Percentiles rank a stretch among this genome's conserved stretches.
Evolutionary conservation across 92 coral and sea anemone species (phyloP).

Genomic region (Palythoa heliodiscus): DNA sequence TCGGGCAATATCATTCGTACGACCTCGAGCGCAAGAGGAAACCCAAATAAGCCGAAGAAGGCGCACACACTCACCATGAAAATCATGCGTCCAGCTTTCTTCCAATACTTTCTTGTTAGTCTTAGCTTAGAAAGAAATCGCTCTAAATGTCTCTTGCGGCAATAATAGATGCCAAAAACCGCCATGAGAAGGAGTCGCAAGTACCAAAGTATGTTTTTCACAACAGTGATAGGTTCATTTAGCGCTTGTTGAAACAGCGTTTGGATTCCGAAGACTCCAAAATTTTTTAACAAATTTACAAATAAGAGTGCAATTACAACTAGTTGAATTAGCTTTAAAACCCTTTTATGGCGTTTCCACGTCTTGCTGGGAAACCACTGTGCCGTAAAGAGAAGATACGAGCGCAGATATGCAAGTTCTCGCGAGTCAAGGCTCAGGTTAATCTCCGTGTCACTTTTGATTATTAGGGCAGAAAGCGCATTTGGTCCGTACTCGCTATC

Average conservation of each 20-base stretch:
- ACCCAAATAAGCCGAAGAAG: constrained; percentile 26
- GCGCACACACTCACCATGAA: constrained; percentile 6
- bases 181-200: constrained; percentile 55
- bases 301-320: constrained; percentile 26
- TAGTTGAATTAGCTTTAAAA: constrained; percentile 33
- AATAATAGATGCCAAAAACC: constrained; percentile 57
- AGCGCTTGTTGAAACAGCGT: constrained; percentile 61
- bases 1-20: constrained; percentile 46
- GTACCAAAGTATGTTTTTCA: constrained; percentile 64
- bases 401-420: constrained; percentile 37
- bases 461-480: constrained; percentile 4
- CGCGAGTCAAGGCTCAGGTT: constrained; percentile 49
- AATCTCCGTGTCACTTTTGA: constrained; percentile 48
- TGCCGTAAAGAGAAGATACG: constrained; percentile 48
- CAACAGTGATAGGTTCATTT: constrained; percentile 52
- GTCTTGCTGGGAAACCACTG: constrained; percentile 59
- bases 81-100: constrained; percentile 45
- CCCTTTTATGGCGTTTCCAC: constrained; percentile 1
- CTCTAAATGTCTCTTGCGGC: constrained; percentile 62
- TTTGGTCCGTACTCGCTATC: constrained; percentile 44
- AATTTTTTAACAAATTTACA: constrained; percentile 22
- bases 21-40: constrained; percentile 48
- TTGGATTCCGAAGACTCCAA: constrained; percentile 63
- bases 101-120: constrained; percentile 57
- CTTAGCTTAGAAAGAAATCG: constrained; percentile 48